These are phyloP conservation scores for Macrobrachium nipponense DNA, from an alignment of 1,140 invertebrate genomes.

Conservation along the genomic window DNA sequence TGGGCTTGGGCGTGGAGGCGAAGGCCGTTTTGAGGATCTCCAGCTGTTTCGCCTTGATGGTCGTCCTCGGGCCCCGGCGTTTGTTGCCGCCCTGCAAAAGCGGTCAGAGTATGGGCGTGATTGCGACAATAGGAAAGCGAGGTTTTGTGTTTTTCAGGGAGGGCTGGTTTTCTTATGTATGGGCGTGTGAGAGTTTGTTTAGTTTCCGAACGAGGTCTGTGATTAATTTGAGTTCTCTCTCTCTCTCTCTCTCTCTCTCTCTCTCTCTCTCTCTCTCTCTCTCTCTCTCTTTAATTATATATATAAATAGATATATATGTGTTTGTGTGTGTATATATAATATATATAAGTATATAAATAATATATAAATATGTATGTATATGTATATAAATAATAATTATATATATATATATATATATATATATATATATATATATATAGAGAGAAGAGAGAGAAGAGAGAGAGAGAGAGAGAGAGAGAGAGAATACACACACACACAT, in stretches of 20 bases:
- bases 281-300: neutral
- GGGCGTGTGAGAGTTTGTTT: too few relatives aligned
- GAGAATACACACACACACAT: too few relatives aligned
- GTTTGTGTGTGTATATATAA: constrained; percentile 9
- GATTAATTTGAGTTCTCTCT: too few relatives aligned
- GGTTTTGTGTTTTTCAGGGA: too few relatives aligned
- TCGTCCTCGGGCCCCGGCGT: constrained; percentile 94
- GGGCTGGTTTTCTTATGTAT: too few relatives aligned
- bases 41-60: constrained; percentile 98
- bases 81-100: constrained; percentile 75
- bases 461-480: too few relatives aligned
- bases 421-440: too few relatives aligned
- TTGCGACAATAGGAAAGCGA: too few relatives aligned
- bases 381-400: too few relatives aligned
- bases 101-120: too few relatives aligned
- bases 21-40: constrained; percentile 97
- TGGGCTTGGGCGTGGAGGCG: constrained; percentile 98
- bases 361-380: neutral
- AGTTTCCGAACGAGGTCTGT: too few relatives aligned
- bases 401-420: neutral
- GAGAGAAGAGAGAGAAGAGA: too few relatives aligned
- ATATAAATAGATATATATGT: constrained; percentile 32
- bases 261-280: neutral
- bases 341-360: neutral
- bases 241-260: neutral